Evolutionary conservation across 2,113 vertebrate species (phyloP).

Genomic region (Psilopsiagon aymara): DNA sequence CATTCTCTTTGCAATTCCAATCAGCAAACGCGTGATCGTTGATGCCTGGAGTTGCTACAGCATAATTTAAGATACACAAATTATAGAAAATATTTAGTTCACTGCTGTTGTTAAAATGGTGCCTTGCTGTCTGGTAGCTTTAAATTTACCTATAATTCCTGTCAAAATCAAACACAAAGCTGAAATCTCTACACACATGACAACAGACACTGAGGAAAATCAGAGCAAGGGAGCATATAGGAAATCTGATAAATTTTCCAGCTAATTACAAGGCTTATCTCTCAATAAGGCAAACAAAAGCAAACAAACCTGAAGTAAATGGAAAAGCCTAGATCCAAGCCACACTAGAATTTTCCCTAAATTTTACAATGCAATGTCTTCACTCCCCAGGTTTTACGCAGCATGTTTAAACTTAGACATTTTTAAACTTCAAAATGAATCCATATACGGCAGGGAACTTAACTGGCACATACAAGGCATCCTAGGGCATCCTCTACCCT

Average conservation of each 20-base stretch:
- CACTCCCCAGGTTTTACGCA: neutral
- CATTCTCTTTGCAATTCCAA: conserved; percentile 21
- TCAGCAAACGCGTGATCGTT: neutral
- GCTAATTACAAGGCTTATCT: neutral
- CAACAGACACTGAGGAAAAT: neutral
- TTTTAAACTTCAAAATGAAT: neutral
- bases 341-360: neutral
- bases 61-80: neutral
- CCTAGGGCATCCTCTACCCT: neutral
- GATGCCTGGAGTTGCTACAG: neutral
- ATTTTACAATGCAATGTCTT: neutral
- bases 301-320: neutral
- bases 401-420: neutral
- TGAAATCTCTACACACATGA: neutral
- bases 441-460: neutral
- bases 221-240: neutral
- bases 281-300: neutral
- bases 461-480: neutral
- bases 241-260: conserved; percentile 24
- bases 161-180: conserved; percentile 13
- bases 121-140: neutral
- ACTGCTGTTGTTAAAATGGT: neutral
- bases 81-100: neutral
- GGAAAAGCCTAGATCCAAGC: neutral
- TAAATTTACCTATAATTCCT: neutral